Conservation (phyloP, 2,888 invertebrate genomes). For the Leptopilina drosophilae region DNA sequence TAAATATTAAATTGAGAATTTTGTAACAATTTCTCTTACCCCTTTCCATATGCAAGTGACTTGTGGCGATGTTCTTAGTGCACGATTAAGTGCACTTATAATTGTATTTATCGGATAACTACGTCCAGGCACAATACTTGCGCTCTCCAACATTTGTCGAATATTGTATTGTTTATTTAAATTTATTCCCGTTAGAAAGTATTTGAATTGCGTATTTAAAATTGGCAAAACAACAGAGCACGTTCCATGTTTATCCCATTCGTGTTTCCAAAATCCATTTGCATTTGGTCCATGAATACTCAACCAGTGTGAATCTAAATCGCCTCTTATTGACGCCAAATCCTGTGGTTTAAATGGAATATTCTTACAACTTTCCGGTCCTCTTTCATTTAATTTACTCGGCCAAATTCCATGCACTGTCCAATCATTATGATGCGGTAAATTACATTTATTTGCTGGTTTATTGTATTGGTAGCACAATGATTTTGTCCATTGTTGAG, state of each 20-base stretch:
- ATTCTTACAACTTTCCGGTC: conserved; percentile 83
- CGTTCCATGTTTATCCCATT: conserved; percentile 88
- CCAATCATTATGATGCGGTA: conserved; percentile 83
- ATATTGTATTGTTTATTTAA: background rate
- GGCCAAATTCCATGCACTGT: conserved; percentile 90
- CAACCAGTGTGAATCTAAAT: conserved; percentile 79
- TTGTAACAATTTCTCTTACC: background rate
- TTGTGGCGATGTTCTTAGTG: background rate
- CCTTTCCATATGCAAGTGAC: background rate
- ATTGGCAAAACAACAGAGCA: conserved; percentile 81
- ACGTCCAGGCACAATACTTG: background rate
- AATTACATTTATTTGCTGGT: conserved; percentile 80
- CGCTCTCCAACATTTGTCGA: background rate
- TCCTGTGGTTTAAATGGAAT: conserved; percentile 82
- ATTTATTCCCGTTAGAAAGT: conserved; percentile 81
- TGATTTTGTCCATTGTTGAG: conserved; percentile 86
- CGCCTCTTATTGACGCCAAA: conserved; percentile 81
- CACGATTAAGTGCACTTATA: background rate
- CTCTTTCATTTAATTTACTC: conserved; percentile 76
- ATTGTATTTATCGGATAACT: background rate
- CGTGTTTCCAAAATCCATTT: conserved; percentile 84
- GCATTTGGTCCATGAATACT: conserved; percentile 71
- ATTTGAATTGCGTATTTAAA: conserved; percentile 81
- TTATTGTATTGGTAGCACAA: conserved; percentile 84
- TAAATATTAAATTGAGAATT: too few species aligned